phyloP scores from a whole-genome alignment of 2,113 vertebrate species.

The Ancistrus triradiatus region DNA sequence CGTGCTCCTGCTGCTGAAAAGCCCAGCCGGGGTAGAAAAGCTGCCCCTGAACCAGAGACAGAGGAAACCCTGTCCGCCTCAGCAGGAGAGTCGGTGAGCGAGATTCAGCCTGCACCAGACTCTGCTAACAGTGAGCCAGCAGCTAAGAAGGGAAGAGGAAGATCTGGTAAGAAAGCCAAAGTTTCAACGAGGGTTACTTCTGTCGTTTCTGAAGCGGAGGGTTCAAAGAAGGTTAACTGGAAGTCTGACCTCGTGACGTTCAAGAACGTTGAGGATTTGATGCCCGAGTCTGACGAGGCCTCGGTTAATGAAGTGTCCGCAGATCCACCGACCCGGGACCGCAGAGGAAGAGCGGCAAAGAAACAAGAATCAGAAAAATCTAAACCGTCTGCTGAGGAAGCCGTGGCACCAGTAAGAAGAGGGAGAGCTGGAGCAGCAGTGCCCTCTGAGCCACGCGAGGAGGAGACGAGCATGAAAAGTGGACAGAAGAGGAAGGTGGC shows the following conservation, averaged over 20 bases:
- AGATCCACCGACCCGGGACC: slow-evolving; percentile 36
- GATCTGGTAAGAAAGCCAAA: slow-evolving; percentile 26
- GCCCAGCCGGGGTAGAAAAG: slow-evolving; percentile 34
- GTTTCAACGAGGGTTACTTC: slow-evolving; percentile 18
- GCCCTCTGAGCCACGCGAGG: background rate
- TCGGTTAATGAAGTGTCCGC: slow-evolving; percentile 15
- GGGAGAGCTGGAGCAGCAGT: slow-evolving; percentile 4
- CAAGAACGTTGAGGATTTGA: slow-evolving; percentile 13
- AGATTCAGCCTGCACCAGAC: too few relatives aligned
- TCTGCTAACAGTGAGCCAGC: background rate
- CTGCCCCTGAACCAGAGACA: background rate
- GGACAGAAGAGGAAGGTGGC: slow-evolving; percentile 27
- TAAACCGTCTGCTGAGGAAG: background rate
- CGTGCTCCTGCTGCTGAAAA: slow-evolving; percentile 3
- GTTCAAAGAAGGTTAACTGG: slow-evolving; percentile 51
- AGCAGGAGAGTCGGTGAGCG: background rate
- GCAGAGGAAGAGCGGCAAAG: slow-evolving; percentile 54
- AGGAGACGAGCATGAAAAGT: slow-evolving; percentile 24
- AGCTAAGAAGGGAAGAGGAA: slow-evolving; percentile 37
- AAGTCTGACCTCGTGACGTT: slow-evolving; percentile 33
- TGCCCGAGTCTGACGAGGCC: background rate
- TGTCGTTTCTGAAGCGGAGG: background rate
- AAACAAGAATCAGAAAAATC: slow-evolving; percentile 33
- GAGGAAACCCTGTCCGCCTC: background rate
- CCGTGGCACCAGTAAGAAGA: slow-evolving; percentile 2